Percentiles rank a stretch among this genome's conserved stretches.
phyloP scores from a whole-genome alignment of 30 jellyfish, hydroid and myxozoan genomes.

The Cassiopea xamachana region DNA sequence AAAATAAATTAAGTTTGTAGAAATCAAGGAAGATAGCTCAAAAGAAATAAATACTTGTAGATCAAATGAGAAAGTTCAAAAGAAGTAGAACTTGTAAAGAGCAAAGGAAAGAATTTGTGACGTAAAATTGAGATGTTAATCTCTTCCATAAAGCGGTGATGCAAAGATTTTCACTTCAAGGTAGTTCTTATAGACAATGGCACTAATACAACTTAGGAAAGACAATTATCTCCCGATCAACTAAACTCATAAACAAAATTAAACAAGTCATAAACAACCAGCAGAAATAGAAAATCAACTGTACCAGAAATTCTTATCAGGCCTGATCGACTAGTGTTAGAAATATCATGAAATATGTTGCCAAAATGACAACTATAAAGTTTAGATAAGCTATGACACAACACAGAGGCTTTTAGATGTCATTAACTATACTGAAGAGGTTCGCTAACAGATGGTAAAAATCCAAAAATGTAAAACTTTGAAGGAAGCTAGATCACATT shows the following conservation, averaged over 20 bases:
- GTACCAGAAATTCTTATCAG: constrained; percentile 5
- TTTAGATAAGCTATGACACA: not conserved
- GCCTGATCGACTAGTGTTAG: not conserved
- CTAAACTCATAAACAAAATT: constrained; percentile 39
- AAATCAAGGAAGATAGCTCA: too few relatives aligned
- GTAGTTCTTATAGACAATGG: too few relatives aligned
- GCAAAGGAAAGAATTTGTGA: too few relatives aligned
- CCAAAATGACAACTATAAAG: not conserved
- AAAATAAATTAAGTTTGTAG: too few relatives aligned
- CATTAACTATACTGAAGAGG: not conserved
- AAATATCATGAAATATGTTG: not conserved
- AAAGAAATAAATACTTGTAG: too few relatives aligned
- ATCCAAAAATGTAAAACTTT: not conserved
- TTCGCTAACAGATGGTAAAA: not conserved
- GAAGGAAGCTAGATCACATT: not conserved
- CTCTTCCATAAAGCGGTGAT: too few relatives aligned
- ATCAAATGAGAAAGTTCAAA: too few relatives aligned
- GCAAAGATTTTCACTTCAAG: too few relatives aligned
- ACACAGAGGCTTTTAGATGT: not conserved
- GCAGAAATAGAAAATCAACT: constrained; percentile 8
- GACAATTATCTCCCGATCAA: constrained; percentile 6
- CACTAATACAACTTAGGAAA: not conserved
- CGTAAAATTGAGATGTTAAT: too few relatives aligned
- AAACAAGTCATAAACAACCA: constrained; percentile 69
- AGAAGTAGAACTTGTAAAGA: too few relatives aligned